These are phyloP conservation scores for Spongilla lacustris DNA, from an alignment of 37 sponge, comb jelly and placozoan genomes.

Conservation along the genomic window DNA sequence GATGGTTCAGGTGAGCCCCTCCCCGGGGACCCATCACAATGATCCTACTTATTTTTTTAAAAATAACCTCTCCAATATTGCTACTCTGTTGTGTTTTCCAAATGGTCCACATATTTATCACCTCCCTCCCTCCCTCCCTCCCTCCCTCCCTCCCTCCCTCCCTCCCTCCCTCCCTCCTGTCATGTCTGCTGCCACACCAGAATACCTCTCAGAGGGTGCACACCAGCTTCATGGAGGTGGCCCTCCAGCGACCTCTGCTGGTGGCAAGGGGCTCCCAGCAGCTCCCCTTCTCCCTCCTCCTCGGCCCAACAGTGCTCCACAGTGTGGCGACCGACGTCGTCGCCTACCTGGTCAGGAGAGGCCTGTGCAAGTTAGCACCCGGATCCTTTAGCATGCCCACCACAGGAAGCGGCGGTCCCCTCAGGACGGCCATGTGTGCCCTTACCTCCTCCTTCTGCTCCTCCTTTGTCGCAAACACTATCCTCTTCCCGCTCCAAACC, in stretches of 20 bases:
- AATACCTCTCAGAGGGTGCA: conserved; percentile 24
- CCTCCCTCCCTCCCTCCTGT: no score
- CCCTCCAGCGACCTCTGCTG: conserved; percentile 51
- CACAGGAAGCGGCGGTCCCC: not conserved
- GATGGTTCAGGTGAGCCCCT: conserved; percentile 44
- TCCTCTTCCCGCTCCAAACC: conserved; percentile 73
- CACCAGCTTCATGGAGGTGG: conserved; percentile 33
- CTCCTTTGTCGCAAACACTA: conserved; percentile 47
- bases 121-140: no score
- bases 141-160: no score
- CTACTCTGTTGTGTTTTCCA: no score
- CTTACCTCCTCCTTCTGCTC: conserved; percentile 41
- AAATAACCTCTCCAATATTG: no score
- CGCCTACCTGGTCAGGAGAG: not conserved
- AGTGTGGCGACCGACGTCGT: conserved; percentile 18
- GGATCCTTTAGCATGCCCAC: no score
- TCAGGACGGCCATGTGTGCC: conserved; percentile 16
- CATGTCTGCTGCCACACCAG: no score
- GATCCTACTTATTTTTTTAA: no score
- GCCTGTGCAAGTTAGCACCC: not conserved
- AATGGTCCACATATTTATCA: no score
- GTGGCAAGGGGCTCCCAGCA: conserved; percentile 7
- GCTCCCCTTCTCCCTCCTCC: conserved; percentile 60
- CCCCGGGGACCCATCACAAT: not conserved
- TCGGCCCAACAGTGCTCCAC: conserved; percentile 51